Conservation (phyloP, 2,888 invertebrate species). For the Pterostichus niger region DNA sequence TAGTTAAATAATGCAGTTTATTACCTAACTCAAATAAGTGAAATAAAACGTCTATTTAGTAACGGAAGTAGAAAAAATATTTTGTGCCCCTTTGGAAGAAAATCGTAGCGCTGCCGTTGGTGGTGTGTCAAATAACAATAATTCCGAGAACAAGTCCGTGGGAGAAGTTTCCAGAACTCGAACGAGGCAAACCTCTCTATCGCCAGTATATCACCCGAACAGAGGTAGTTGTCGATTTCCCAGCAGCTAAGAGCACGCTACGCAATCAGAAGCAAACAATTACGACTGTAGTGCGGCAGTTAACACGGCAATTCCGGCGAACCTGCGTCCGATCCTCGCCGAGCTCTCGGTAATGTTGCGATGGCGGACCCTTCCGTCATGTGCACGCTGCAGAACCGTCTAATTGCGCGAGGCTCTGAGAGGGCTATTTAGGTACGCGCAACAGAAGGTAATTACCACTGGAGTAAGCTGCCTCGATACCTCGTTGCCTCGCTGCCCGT, state of each 20-base stretch:
- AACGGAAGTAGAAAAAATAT: no score
- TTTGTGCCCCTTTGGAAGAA: no score
- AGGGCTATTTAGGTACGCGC: constrained; percentile 14
- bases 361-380: constrained; percentile 39
- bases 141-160: no score
- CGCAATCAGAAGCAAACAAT: constrained; percentile 43
- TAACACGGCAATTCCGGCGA: constrained; percentile 20
- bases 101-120: no score
- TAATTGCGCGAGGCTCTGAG: constrained; percentile 38
- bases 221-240: constrained; percentile 6
- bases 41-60: no score
- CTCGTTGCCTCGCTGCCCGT: neutral
- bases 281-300: constrained; percentile 11
- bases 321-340: neutral
- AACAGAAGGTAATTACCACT: constrained; percentile 11
- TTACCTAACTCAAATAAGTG: no score
- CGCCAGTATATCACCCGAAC: neutral
- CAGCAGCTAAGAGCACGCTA: constrained; percentile 1
- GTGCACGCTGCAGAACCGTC: constrained; percentile 49
- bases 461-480: neutral
- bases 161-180: no score
- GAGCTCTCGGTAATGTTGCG: neutral
- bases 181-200: neutral
- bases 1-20: no score
- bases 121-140: no score